phyloP scores from a whole-genome alignment of 2,113 vertebrate genomes.

The Tachuris rubrigastra region DNA sequence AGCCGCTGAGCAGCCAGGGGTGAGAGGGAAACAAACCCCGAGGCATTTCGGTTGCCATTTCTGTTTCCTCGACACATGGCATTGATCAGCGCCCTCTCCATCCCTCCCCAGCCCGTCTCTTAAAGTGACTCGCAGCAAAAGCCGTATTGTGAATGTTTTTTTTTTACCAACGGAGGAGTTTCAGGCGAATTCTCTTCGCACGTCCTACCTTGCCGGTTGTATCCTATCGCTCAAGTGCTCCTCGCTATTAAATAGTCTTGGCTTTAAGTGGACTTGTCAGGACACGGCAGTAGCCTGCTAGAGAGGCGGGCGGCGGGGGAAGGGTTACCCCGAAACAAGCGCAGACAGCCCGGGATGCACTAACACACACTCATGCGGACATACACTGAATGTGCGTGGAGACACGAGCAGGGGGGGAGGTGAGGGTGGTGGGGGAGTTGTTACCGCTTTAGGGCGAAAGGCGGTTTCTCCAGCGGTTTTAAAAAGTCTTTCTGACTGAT shows the following conservation, averaged over 20 bases:
- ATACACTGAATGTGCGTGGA: not conserved
- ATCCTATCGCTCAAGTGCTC: not conserved
- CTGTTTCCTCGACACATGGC: not conserved
- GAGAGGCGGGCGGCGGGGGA: not conserved
- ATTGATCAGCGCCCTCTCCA: not conserved
- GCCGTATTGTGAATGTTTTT: not conserved
- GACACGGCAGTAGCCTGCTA: conserved; percentile 23
- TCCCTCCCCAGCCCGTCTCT: not conserved
- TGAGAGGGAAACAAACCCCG: not conserved
- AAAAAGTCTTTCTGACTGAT: not conserved
- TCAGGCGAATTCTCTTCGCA: not conserved
- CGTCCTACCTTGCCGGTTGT: not conserved
- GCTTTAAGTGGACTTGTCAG: conserved; percentile 27
- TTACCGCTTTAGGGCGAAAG: not conserved
- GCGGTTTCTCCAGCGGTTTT: conserved; percentile 18
- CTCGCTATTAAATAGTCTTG: not conserved
- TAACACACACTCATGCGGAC: no score
- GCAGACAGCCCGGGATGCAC: not conserved
- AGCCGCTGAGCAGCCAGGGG: not conserved
- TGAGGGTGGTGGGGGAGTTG: not conserved
- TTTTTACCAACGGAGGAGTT: not conserved
- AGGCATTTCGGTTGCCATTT: conserved; percentile 8
- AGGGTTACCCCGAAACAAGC: conserved; percentile 7
- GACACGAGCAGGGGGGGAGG: not conserved
- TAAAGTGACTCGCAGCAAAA: not conserved